Base-by-base conservation (phyloP, 2,797 vertebrate genomes). In the Phrynocephalus vlangalii region DNA sequence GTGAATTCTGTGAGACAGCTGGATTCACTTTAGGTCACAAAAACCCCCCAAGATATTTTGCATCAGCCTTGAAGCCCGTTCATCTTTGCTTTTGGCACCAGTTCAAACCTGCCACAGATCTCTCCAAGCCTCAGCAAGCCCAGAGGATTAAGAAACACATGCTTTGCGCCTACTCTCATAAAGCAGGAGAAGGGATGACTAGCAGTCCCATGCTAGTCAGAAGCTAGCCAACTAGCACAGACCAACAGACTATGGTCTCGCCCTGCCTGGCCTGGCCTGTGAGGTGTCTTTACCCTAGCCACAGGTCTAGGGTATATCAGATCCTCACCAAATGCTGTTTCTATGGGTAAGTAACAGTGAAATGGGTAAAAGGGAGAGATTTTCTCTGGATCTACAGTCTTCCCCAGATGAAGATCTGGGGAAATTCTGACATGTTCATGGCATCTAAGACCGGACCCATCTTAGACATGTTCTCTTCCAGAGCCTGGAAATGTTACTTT, bases 1-100 rank as follows among this genome's bases (percentile, higher is more conserved):
- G 66, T 84, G 48, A 79, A 83, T 78, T 75, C 71, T 63, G 30
- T 30, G 70, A 75, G 56, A 60, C 11, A 50, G 79, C 20, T 75
- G 79, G 67, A 87, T 87, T 83, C 81, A 83, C 67, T 87, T 78
- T 79, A n/a, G n/a, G 18, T 33, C 52, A 78, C 52, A 78, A 83
- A 78, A 84, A 78, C 79, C 24, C 9, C 79, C 24, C 9, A 50
- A 66, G 67, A 79, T 38, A 44, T 38, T 79, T 78, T 77, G 66
- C 11, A 68, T 13, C 18, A 30, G 15, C 50, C 4, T 4, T 60
- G 48, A 13, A 48, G n/a, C 16, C 24, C 44, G 22, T 50, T 22
- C 16, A 38, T 77, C n/a, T 66, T 76, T 79, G 86, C 8, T 79
- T 38, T 87, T 56, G 66, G 75, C 16, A 44, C 33, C 66, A 83